Percentiles rank a stretch among this genome's conserved stretches.
Evolutionary conservation across 2,888 invertebrate species (phyloP).

Genomic region (Margaritifera margaritifera): DNA sequence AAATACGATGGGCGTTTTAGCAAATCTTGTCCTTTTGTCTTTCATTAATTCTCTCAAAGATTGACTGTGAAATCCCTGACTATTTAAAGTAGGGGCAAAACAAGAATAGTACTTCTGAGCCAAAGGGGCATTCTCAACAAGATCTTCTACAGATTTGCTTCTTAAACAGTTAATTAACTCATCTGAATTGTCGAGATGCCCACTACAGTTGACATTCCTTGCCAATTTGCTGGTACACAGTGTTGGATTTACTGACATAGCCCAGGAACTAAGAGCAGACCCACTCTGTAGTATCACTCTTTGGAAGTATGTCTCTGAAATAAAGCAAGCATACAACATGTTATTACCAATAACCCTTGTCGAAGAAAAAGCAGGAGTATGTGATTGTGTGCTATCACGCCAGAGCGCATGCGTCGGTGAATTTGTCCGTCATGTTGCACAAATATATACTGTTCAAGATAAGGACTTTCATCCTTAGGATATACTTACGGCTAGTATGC

Average conservation of each 20-base stretch:
- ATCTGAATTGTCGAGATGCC: conserved; percentile 43
- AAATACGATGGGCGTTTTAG: conserved; percentile 63
- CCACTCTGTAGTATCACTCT: conserved; percentile 95
- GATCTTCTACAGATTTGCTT: conserved; percentile 83
- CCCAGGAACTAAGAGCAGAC: conserved; percentile 75
- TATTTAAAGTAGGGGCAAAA: conserved; percentile 61
- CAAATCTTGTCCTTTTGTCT: conserved; percentile 45
- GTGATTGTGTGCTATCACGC: too few relatives aligned
- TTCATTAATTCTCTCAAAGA: conserved; percentile 50
- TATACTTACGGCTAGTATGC: too few relatives aligned
- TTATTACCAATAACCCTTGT: too few relatives aligned
- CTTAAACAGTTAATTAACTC: conserved; percentile 62
- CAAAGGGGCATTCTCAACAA: conserved; percentile 58
- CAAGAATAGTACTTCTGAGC: conserved; percentile 67
- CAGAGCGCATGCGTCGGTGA: too few relatives aligned
- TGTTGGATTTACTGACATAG: conserved; percentile 63
- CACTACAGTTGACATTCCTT: conserved; percentile 63
- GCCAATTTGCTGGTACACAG: conserved; percentile 63
- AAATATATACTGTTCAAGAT: too few relatives aligned
- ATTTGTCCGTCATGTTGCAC: too few relatives aligned
- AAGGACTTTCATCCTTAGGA: too few relatives aligned
- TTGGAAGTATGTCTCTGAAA: conserved; percentile 72
- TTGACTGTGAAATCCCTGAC: conserved; percentile 12
- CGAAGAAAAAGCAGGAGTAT: too few relatives aligned
- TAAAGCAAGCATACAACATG: too few relatives aligned